Base-by-base conservation (phyloP, 2,113 vertebrate species). In the Charadrius vociferus region DNA sequence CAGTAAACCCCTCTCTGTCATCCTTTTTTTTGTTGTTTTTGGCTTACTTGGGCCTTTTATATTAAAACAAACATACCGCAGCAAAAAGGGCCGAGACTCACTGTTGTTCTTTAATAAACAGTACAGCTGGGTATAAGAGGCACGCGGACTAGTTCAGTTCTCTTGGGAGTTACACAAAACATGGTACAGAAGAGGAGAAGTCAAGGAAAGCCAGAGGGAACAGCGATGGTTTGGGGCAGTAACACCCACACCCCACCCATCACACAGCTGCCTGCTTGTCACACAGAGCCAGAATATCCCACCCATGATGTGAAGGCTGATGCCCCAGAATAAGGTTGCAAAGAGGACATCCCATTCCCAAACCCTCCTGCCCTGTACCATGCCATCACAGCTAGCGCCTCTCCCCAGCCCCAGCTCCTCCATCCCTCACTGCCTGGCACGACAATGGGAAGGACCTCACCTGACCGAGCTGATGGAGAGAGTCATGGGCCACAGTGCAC, bases 91-190 rank as follows among this genome's bases (percentile, higher is more conserved):
- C 84, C 3, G 8, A 95, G 89, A 68, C 37, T 91, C 36, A 50
- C 73, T 72, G 53, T 68, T 88, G 41, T 65, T 95, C 59, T 95
- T 95, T 97, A 97, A 90, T 97, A 88, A 95, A 96, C 67, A 95
- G 86, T 88, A 58, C 30, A 47, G 29, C 49, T 74, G 65, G 74
- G 34, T 83, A 32, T 79, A 86, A 81, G 97, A 96, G 80, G 75
- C 90, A 94, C 95, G 97, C 71, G 53, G 73, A 93, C 62, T 56
- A 80, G 55, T 95, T 97, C 93, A 93, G 91, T 97, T 96, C 85
- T 92, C 43, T 37, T 27, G 27, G 92, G 92, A 93, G 55, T 91
- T 94, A 91, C n/a, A 95, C 41, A 79, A 91, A 94, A 83, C 12
- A 18, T 68, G 72, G 65, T 85, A 88, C 34, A 39, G 83, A 96